These are phyloP conservation scores for Drosophila virilis DNA, from an alignment of 1,140 invertebrate genomes.

Conservation along the genomic window DNA sequence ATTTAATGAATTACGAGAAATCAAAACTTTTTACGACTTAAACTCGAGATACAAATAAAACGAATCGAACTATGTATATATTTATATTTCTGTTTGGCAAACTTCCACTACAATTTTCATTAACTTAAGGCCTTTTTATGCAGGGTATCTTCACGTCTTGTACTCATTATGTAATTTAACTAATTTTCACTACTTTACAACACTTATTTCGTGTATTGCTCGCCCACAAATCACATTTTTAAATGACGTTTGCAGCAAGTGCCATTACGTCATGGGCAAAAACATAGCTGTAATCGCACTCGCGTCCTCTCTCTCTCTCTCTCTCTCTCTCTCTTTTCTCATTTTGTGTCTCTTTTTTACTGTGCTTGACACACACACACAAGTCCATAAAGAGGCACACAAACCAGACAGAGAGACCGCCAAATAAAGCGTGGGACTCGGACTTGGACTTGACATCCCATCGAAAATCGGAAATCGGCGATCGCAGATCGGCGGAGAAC, in stretches of 20 bases:
- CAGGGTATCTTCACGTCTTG: no score
- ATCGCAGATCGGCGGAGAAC: not conserved
- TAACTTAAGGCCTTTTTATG: no score
- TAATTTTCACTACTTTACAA: no score
- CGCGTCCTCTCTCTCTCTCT: not conserved
- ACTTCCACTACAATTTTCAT: no score
- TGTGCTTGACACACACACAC: not conserved
- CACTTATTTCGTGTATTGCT: no score
- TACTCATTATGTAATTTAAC: no score
- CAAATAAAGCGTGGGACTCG: slow-evolving; percentile 49
- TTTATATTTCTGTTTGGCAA: no score
- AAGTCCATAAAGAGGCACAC: slow-evolving; percentile 19
- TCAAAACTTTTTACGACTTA: no score
- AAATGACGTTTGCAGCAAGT: slow-evolving; percentile 7
- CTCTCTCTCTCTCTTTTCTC: not conserved
- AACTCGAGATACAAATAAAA: no score
- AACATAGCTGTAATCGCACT: not conserved
- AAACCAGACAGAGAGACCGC: not conserved
- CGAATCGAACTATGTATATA: no score
- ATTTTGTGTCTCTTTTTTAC: not conserved
- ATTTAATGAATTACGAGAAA: no score
- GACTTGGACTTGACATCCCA: slow-evolving; percentile 1
- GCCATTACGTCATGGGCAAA: slow-evolving; percentile 30
- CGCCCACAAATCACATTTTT: not conserved
- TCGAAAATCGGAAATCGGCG: not conserved